phyloP scores from a whole-genome alignment of 2,113 vertebrate species.

The Bos indicus region DNA sequence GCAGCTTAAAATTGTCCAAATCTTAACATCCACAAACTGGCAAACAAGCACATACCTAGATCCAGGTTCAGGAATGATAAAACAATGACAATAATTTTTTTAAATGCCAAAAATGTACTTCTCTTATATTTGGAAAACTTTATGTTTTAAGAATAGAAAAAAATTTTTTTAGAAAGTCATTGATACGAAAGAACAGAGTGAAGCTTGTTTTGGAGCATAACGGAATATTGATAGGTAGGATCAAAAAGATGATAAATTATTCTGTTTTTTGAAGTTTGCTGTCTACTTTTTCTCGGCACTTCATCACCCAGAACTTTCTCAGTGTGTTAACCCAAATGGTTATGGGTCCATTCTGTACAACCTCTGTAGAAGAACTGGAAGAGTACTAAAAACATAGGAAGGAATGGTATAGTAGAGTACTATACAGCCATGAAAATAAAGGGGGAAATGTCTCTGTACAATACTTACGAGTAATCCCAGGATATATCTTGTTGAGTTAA shows the following conservation, averaged over 20 bases:
- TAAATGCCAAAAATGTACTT: not conserved
- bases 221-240: not conserved
- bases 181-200: not conserved
- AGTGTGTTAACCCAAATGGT: not conserved
- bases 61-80: not conserved
- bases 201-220: not conserved
- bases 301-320: not conserved
- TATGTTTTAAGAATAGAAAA: not conserved
- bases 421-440: not conserved
- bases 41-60: not conserved
- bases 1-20: not conserved
- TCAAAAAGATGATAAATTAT: not conserved
- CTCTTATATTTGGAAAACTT: not conserved
- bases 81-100: not conserved
- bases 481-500: not conserved
- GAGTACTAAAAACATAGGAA: not conserved
- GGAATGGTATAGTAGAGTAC: accelerated
- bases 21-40: not conserved
- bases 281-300: not conserved
- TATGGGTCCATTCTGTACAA: not conserved
- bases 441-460: not conserved
- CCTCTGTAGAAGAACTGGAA: not conserved
- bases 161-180: accelerated
- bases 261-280: not conserved
- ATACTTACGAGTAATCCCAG: not conserved